Evolutionary conservation across 2,888 invertebrate species (phyloP).

Genomic region (Callosobruchus maculatus): DNA sequence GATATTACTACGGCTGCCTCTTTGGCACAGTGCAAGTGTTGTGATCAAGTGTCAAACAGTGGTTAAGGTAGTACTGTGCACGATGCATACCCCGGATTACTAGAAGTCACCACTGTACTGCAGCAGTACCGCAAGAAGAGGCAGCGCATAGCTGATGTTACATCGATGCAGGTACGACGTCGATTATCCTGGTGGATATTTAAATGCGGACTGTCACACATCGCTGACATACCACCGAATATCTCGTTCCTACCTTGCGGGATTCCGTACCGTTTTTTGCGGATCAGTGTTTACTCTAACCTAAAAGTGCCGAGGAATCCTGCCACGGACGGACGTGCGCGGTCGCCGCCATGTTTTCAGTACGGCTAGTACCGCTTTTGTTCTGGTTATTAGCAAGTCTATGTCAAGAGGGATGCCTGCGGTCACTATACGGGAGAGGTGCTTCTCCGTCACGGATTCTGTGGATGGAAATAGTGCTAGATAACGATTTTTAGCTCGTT

Average conservation of each 20-base stretch:
- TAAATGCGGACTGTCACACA: conserved; percentile 37
- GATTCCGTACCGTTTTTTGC: not conserved
- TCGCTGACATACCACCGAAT: conserved; percentile 28
- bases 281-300: not conserved
- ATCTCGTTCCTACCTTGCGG: not conserved
- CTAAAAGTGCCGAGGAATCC: conserved; percentile 6
- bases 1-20: not conserved
- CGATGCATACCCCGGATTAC: not conserved
- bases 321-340: conserved; percentile 20
- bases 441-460: not conserved
- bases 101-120: not conserved
- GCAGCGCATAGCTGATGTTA: not conserved
- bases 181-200: conserved; percentile 20
- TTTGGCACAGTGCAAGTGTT: not conserved
- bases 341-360: conserved; percentile 36
- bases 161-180: conserved; percentile 18
- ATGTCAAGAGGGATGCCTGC: conserved; percentile 10
- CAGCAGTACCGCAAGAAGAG: not conserved
- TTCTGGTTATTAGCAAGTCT: conserved; percentile 42
- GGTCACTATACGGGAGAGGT: not conserved
- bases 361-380: conserved; percentile 41
- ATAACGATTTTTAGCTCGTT: not conserved
- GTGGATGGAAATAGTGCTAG: not conserved
- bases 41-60: not conserved
- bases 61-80: not conserved